Conservation (phyloP, 2,113 vertebrate genomes). For the Macaca nemestrina region DNA sequence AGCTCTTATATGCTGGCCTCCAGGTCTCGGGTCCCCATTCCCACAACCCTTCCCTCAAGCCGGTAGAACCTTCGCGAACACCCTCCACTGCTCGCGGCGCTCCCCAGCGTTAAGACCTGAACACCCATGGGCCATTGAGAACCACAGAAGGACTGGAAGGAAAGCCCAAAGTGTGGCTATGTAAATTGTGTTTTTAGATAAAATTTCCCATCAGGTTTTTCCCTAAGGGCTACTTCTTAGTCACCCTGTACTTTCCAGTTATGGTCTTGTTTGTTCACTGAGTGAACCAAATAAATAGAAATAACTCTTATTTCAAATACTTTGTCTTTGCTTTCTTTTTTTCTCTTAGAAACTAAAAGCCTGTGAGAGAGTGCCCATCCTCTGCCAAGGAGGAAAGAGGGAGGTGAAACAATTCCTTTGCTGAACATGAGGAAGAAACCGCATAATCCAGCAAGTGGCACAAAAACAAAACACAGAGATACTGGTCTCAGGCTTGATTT, state of each 20-base stretch:
- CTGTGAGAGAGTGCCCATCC: not conserved
- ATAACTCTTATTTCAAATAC: not conserved
- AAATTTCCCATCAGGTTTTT: conserved; percentile 80
- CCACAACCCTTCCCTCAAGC: not conserved
- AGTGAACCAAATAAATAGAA: conserved; percentile 35
- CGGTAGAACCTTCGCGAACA: fast-evolving
- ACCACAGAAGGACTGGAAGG: conserved; percentile 52
- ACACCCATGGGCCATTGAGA: not conserved
- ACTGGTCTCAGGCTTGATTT: not conserved
- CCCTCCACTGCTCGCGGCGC: fast-evolving
- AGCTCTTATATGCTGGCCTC: not conserved
- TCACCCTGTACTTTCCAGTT: conserved; percentile 80
- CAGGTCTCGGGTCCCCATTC: no score
- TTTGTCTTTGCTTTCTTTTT: not conserved
- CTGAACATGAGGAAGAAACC: not conserved
- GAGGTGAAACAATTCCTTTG: not conserved
- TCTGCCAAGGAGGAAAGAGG: not conserved
- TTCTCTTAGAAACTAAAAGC: not conserved
- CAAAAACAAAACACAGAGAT: not conserved
- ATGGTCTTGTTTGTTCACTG: not conserved
- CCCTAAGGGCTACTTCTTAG: conserved; percentile 76
- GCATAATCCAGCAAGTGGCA: not conserved
- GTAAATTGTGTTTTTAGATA: conserved; percentile 61
- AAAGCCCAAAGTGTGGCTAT: conserved; percentile 68
- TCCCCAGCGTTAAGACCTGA: not conserved